A percentile compares a stretch with the other conserved stretches of the same genome.
Conservation (phyloP, 2,888 invertebrate genomes). For the Ectemnius continuus region DNA sequence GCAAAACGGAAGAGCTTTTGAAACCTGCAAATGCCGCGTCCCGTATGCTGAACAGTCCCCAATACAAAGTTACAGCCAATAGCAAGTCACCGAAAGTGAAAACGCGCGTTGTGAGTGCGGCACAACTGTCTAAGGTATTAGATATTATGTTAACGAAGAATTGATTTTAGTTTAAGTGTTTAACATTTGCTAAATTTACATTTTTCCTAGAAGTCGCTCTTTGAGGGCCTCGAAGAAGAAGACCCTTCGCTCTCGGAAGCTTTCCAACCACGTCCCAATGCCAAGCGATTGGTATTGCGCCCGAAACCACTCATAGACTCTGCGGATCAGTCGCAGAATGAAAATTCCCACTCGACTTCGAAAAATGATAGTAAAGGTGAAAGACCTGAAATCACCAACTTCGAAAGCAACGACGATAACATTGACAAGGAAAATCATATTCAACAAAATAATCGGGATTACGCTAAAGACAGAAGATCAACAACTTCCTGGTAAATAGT, state of each 20-base stretch:
- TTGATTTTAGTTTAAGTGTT: not conserved
- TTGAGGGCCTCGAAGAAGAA: slow-evolving; percentile 92
- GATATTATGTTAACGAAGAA: not conserved
- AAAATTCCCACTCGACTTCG: slow-evolving; percentile 33
- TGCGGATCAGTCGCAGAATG: slow-evolving; percentile 32
- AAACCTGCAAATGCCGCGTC: slow-evolving; percentile 87
- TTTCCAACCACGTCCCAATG: slow-evolving; percentile 81
- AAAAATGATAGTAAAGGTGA: slow-evolving; percentile 40
- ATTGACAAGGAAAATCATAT: slow-evolving; percentile 69
- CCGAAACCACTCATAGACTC: slow-evolving; percentile 76
- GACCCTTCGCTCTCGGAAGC: slow-evolving; percentile 83
- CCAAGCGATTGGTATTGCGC: slow-evolving; percentile 87
- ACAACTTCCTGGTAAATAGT: slow-evolving; percentile 61
- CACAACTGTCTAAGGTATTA: slow-evolving; percentile 74
- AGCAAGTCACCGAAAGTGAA: slow-evolving; percentile 82
- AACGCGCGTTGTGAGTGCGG: slow-evolving; percentile 76
- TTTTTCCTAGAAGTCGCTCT: slow-evolving; percentile 84
- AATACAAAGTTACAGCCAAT: slow-evolving; percentile 82
- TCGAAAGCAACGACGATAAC: slow-evolving; percentile 39
- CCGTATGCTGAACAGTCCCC: slow-evolving; percentile 81
- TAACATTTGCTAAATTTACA: not conserved
- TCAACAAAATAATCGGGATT: slow-evolving; percentile 54
- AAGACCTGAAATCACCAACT: slow-evolving; percentile 20
- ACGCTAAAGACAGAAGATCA: slow-evolving; percentile 55
- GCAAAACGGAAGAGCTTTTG: slow-evolving; percentile 83